These are phyloP conservation scores for Chrysolina haemoptera DNA, from an alignment of 2,888 invertebrate genomes.

Conservation along the genomic window DNA sequence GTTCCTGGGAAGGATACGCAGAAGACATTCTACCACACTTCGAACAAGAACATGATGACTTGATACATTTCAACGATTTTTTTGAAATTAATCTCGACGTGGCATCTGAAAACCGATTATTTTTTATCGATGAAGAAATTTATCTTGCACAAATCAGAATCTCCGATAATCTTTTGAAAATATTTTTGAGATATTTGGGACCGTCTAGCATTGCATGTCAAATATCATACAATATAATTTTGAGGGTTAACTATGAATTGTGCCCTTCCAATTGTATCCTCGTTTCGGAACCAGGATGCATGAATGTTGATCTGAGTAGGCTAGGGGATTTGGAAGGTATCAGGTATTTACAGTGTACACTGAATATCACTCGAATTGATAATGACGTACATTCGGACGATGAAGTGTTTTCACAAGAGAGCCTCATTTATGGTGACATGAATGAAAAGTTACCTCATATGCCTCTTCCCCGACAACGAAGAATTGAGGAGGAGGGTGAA, in stretches of 20 bases:
- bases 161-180: conserved; percentile 41
- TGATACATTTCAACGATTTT: conserved; percentile 54
- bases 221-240: conserved; percentile 54
- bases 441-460: conserved; percentile 29
- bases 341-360: conserved; percentile 45
- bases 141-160: conserved; percentile 58
- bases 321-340: conserved; percentile 41
- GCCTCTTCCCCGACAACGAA: conserved; percentile 36
- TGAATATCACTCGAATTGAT: conserved; percentile 37
- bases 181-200: conserved; percentile 59
- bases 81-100: conserved; percentile 53
- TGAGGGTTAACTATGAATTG: conserved; percentile 35
- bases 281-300: conserved; percentile 35
- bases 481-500: conserved; percentile 26
- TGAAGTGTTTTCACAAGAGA: conserved; percentile 27
- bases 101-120: conserved; percentile 57
- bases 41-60: conserved; percentile 58
- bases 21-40: conserved; percentile 61
- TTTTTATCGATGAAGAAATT: conserved; percentile 58
- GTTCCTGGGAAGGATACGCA: conserved; percentile 61
- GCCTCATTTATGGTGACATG: neutral
- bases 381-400: conserved; percentile 34
- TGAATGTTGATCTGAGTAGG: conserved; percentile 44
- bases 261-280: conserved; percentile 40
- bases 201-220: conserved; percentile 53